These are phyloP conservation scores for Conistra vaccinii DNA, from an alignment of 2,888 invertebrate species.

Conservation along the genomic window DNA sequence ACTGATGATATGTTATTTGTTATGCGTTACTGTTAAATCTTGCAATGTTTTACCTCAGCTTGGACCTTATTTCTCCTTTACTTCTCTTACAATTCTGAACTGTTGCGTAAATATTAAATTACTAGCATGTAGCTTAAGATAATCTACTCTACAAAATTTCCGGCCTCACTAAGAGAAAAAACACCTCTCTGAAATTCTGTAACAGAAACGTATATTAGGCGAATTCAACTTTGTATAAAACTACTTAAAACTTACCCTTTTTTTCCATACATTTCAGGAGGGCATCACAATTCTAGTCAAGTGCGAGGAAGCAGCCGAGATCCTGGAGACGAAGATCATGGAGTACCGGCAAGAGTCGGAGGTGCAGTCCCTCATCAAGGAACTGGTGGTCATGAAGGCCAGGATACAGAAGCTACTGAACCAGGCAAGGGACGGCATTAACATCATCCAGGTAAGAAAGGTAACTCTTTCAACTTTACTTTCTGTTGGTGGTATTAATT, in stretches of 20 bases:
- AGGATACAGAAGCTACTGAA: conserved; percentile 92
- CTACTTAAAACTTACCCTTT: not conserved
- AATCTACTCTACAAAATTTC: not conserved
- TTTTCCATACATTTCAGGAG: conserved; percentile 88
- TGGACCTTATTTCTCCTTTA: not conserved
- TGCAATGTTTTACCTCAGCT: not conserved
- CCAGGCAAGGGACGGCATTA: conserved; percentile 93
- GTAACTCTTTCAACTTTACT: conserved; percentile 71
- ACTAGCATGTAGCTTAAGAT: not conserved
- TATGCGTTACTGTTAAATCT: not conserved
- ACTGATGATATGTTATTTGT: not conserved
- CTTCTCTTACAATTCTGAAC: not conserved
- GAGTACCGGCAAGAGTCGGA: conserved; percentile 92
- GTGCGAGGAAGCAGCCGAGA: conserved; percentile 92
- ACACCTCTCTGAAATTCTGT: not conserved
- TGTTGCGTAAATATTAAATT: not conserved
- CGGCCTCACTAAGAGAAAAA: too few species aligned
- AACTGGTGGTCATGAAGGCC: conserved; percentile 91
- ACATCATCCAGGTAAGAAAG: conserved; percentile 89
- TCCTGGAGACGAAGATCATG: conserved; percentile 92
- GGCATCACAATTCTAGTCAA: conserved; percentile 93
- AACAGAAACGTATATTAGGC: not conserved
- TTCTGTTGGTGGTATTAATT: conserved; percentile 33
- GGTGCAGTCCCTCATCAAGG: conserved; percentile 89
- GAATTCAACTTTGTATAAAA: not conserved